phyloP scores from a whole-genome alignment of 2,797 vertebrate genomes.

The Spatula clypeata region DNA sequence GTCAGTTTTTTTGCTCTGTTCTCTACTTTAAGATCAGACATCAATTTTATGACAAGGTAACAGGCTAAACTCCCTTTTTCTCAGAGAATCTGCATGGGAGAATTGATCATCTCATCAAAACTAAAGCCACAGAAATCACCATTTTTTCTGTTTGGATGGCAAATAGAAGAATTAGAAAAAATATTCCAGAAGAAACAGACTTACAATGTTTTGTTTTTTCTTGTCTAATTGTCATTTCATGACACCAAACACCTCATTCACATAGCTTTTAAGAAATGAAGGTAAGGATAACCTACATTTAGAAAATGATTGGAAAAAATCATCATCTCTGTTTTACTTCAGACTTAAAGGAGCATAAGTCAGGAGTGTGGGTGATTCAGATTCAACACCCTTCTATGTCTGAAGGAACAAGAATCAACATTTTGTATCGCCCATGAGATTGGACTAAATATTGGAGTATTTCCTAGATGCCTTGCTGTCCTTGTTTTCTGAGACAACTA shows the following conservation, averaged over 20 bases:
- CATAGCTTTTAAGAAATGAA: background rate
- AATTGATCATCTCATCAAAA: background rate
- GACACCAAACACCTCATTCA: background rate
- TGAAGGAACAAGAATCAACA: background rate
- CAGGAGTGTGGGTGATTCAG: background rate
- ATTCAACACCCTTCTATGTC: background rate
- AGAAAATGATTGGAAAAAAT: background rate
- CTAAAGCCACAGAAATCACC: background rate
- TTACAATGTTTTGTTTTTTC: background rate
- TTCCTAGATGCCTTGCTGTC: background rate
- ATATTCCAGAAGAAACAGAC: background rate
- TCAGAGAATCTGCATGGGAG: background rate
- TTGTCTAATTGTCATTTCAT: background rate
- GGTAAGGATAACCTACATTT: background rate
- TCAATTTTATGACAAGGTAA: conserved; percentile 34
- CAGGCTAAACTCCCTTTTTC: conserved; percentile 17
- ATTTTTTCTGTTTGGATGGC: background rate
- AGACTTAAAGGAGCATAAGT: background rate
- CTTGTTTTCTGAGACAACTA: background rate
- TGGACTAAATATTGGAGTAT: background rate
- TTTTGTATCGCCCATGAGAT: background rate
- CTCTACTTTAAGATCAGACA: conserved; percentile 36
- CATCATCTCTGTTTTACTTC: background rate
- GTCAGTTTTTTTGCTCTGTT: conserved; percentile 16
- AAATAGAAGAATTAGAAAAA: background rate